A percentile compares a stretch with the other conserved stretches of the same genome.
phyloP scores from a whole-genome alignment of 64 coral and sea anemone species.

The Montipora cactus region DNA sequence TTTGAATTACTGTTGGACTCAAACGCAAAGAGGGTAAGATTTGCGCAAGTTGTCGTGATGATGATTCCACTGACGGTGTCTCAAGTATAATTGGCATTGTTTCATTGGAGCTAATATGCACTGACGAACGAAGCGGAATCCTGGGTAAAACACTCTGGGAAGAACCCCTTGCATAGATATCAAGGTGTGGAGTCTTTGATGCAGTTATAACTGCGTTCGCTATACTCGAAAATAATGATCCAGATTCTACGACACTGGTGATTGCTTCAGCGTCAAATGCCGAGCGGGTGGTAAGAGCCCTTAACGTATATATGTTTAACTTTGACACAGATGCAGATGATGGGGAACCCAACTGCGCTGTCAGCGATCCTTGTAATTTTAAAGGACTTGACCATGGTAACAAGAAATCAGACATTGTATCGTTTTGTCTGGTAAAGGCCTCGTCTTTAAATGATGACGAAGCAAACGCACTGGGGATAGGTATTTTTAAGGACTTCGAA shows the following conservation, averaged over 20 bases:
- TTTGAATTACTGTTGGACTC: background rate
- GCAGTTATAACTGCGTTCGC: background rate
- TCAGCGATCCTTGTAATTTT: background rate
- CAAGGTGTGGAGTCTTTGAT: background rate
- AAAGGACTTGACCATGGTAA: background rate
- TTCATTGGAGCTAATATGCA: background rate
- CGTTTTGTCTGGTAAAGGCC: too few relatives aligned
- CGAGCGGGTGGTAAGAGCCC: background rate
- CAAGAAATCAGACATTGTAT: background rate
- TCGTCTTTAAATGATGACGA: too few relatives aligned
- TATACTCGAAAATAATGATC: background rate
- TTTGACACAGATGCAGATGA: background rate
- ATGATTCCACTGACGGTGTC: background rate
- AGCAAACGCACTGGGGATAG: too few relatives aligned
- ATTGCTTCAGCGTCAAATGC: background rate
- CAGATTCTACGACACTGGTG: background rate
- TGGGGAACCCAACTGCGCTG: background rate
- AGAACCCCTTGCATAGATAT: background rate
- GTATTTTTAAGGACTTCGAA: too few relatives aligned
- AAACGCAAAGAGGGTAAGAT: background rate
- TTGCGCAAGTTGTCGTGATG: background rate
- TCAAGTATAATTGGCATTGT: background rate
- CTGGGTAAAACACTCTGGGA: background rate
- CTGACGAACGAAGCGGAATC: too few relatives aligned
- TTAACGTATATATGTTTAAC: background rate